A percentile compares a stretch with the other conserved stretches of the same genome.
These are phyloP conservation scores for Bombylius discolor DNA, from an alignment of 2,888 invertebrate genomes.

Conservation along the genomic window DNA sequence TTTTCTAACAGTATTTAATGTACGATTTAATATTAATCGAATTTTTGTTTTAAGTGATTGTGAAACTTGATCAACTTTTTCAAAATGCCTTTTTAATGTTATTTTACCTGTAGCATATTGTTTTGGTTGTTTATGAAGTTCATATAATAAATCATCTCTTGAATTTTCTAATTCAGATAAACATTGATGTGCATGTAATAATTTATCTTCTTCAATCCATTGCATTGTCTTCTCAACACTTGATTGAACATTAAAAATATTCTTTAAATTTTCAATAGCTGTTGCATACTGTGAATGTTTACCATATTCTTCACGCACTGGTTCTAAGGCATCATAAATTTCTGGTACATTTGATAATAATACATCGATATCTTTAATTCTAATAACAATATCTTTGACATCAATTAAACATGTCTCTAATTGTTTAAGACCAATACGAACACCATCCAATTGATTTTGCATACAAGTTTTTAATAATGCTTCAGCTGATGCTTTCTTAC, in stretches of 20 bases:
- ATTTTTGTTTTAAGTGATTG: constrained; percentile 82
- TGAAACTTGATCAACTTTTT: constrained; percentile 85
- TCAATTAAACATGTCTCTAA: constrained; percentile 75
- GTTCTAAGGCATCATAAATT: constrained; percentile 65
- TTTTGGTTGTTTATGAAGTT: constrained; percentile 84
- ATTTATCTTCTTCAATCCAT: constrained; percentile 87
- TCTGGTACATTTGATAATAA: constrained; percentile 64
- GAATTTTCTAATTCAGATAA: constrained; percentile 93
- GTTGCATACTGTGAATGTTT: constrained; percentile 94
- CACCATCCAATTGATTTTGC: constrained; percentile 95
- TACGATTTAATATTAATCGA: constrained; percentile 74
- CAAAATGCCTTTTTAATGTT: constrained; percentile 90
- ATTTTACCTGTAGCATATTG: constrained; percentile 82
- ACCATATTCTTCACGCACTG: constrained; percentile 83
- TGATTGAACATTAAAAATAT: constrained; percentile 94
- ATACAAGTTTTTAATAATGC: constrained; percentile 81
- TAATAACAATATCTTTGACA: constrained; percentile 58
- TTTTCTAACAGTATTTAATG: constrained; percentile 86
- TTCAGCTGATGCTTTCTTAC: constrained; percentile 31
- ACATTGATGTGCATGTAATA: constrained; percentile 87
- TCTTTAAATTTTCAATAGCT: constrained; percentile 94
- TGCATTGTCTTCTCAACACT: constrained; percentile 89
- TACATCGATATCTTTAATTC: constrained; percentile 63
- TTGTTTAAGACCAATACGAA: constrained; percentile 83
- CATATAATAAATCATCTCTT: constrained; percentile 86